These are phyloP conservation scores for Oceanites oceanicus DNA, from an alignment of 2,113 vertebrate genomes.

Conservation along the genomic window DNA sequence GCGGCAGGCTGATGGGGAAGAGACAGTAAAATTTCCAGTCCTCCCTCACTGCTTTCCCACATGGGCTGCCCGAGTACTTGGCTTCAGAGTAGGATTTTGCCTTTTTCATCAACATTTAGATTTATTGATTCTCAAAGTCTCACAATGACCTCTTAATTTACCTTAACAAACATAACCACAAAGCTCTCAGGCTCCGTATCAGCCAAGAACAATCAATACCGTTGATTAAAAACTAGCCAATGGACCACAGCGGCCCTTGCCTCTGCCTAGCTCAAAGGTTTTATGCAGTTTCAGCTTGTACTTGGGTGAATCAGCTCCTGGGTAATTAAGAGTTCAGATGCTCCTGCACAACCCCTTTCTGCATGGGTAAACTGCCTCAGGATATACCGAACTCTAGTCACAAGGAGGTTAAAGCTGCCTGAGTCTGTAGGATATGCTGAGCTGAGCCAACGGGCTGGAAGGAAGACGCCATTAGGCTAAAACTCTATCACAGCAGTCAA, in stretches of 20 bases:
- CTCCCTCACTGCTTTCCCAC: background rate
- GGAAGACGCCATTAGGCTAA: background rate
- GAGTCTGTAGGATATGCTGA: background rate
- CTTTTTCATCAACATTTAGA: conserved; percentile 46
- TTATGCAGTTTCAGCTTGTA: conserved; percentile 15
- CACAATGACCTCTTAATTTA: conserved; percentile 26
- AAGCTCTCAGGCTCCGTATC: background rate
- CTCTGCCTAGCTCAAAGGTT: background rate
- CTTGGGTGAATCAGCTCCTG: background rate
- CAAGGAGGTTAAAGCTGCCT: background rate
- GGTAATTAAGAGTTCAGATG: background rate
- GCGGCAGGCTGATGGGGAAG: background rate
- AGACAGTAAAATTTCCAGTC: background rate
- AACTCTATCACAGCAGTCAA: background rate
- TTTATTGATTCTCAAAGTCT: conserved; percentile 25
- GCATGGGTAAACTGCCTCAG: background rate
- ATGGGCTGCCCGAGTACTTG: background rate
- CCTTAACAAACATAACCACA: conserved; percentile 28
- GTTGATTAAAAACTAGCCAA: conserved; percentile 14
- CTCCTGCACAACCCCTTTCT: background rate
- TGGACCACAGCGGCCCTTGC: background rate
- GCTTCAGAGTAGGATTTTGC: background rate
- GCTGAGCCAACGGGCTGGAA: background rate
- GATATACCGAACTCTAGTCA: background rate
- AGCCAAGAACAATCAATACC: conserved; percentile 25